Evolutionary conservation across 2,797 vertebrate species (phyloP).

Genomic region (Enteromius viviparus): DNA sequence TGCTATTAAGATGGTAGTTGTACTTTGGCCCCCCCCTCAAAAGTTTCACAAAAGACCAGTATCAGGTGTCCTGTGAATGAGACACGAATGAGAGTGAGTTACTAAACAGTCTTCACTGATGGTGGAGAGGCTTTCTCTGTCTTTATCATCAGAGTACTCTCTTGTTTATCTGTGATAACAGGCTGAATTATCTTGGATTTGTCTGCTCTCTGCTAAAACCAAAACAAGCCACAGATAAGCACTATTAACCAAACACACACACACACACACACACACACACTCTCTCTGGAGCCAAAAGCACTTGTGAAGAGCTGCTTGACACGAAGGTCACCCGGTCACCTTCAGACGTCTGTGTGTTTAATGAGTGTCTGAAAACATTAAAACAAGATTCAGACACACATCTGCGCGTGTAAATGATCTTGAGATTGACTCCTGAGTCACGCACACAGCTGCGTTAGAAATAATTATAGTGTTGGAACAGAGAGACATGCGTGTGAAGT

Average conservation of each 20-base stretch:
- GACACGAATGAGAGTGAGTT: not conserved
- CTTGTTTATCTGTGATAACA: not conserved
- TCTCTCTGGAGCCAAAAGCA: not conserved
- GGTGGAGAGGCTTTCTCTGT: not conserved
- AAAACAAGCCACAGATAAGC: conserved; percentile 13
- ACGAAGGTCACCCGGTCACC: not conserved
- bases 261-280: not conserved
- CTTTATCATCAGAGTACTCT: not conserved
- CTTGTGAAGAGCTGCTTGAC: conserved; percentile 12
- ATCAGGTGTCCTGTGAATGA: not conserved
- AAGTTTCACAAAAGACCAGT: not conserved
- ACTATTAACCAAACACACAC: no score
- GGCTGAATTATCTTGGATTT: not conserved
- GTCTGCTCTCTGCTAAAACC: not conserved
- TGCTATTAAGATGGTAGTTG: not conserved
- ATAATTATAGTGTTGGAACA: not conserved
- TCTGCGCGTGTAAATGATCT: not conserved
- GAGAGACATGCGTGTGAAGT: not conserved
- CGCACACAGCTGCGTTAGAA: not conserved
- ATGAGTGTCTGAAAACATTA: not conserved
- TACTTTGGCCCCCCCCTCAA: not conserved
- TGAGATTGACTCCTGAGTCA: not conserved
- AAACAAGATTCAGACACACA: not conserved
- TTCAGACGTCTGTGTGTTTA: not conserved
- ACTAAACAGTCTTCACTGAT: not conserved